These are phyloP conservation scores for Damaliscus lunatus DNA, from an alignment of 2,113 vertebrate genomes.

Conservation along the genomic window DNA sequence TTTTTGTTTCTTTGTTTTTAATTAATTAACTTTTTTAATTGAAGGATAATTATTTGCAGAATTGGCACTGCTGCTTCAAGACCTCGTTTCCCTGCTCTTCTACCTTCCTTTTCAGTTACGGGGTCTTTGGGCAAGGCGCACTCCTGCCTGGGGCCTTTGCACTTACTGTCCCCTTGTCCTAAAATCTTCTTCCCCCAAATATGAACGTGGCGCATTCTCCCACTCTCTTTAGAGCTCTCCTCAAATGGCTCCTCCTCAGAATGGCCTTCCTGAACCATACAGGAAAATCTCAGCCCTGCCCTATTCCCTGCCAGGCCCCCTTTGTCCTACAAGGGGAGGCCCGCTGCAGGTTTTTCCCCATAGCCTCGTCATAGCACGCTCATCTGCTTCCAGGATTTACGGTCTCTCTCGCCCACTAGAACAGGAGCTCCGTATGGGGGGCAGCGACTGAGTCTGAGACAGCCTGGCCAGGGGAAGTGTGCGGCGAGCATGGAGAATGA, in stretches of 20 bases:
- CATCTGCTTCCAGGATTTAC: background rate
- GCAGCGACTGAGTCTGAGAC: background rate
- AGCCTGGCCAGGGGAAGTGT: background rate
- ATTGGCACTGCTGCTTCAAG: background rate
- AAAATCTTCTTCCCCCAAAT: background rate
- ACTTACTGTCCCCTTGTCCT: background rate
- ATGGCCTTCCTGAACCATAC: background rate
- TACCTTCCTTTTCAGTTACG: background rate
- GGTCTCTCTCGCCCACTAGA: accelerated
- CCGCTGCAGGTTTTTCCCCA: accelerated
- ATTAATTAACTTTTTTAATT: background rate
- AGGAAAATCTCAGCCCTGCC: background rate
- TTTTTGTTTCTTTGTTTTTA: background rate
- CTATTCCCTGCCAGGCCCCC: background rate
- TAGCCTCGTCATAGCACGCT: accelerated
- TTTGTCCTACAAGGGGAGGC: background rate
- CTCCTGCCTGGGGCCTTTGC: background rate
- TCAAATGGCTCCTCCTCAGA: background rate
- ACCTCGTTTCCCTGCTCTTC: accelerated
- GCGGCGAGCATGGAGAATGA: accelerated
- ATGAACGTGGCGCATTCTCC: background rate
- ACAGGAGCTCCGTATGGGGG: accelerated
- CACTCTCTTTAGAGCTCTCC: background rate
- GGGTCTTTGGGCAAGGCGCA: accelerated
- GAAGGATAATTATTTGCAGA: background rate